A percentile compares a stretch with the other conserved stretches of the same genome.
These are phyloP conservation scores for Stegana nigrithorax DNA, from an alignment of 2,888 invertebrate genomes.

Conservation along the genomic window DNA sequence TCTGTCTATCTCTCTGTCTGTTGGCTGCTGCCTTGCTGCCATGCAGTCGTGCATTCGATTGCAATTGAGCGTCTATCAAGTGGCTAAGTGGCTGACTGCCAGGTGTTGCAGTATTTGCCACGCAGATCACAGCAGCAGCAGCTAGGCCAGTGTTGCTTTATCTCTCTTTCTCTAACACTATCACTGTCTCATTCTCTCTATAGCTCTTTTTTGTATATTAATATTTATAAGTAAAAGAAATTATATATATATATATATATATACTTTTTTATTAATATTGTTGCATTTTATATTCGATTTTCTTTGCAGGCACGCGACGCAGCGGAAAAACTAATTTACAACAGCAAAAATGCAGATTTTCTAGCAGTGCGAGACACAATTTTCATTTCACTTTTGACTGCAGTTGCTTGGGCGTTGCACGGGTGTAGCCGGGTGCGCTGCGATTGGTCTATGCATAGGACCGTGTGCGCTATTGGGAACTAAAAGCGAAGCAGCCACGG, in stretches of 20 bases:
- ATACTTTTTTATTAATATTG: background rate
- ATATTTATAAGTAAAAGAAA: background rate
- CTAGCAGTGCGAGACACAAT: slow-evolving; percentile 46
- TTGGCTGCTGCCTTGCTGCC: background rate
- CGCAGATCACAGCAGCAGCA: too few relatives aligned
- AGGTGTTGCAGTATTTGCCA: too few relatives aligned
- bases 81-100: slow-evolving; percentile 43
- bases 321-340: slow-evolving; percentile 54
- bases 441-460: slow-evolving; percentile 1
- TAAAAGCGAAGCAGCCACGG: background rate
- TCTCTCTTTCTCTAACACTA: too few relatives aligned
- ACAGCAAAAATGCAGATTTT: slow-evolving; percentile 62
- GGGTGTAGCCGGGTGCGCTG: too few relatives aligned
- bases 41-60: slow-evolving; percentile 46
- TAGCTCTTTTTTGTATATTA: too few relatives aligned
- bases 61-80: too few relatives aligned
- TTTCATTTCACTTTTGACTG: background rate
- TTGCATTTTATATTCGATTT: background rate
- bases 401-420: too few relatives aligned
- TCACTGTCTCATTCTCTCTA: too few relatives aligned
- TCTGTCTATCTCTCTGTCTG: background rate
- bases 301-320: slow-evolving; percentile 30
- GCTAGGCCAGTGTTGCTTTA: too few relatives aligned
- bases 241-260: background rate
- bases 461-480: slow-evolving; percentile 52